These are phyloP conservation scores for Spea multiplicata DNA, from an alignment of 2,113 vertebrate species.

Conservation along the genomic window DNA sequence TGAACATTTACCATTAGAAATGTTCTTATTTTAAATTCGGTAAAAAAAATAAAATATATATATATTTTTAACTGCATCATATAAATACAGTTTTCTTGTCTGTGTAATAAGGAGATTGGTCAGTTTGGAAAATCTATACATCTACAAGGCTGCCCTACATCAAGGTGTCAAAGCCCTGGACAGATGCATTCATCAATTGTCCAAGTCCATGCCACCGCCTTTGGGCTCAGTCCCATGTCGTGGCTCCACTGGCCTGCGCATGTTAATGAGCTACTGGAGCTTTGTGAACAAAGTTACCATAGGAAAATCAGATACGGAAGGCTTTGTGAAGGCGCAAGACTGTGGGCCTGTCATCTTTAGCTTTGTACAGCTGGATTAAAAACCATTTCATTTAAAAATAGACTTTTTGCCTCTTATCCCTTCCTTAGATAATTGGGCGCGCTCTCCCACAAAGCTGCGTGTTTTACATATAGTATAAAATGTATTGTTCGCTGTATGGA, in stretches of 20 bases:
- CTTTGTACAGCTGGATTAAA: neutral
- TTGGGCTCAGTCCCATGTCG: neutral
- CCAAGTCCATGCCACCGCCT: neutral
- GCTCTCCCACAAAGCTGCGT: neutral
- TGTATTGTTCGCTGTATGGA: neutral
- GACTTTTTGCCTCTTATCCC: neutral
- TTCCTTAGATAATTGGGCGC: neutral
- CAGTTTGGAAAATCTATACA: neutral
- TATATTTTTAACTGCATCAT: neutral
- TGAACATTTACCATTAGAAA: no score
- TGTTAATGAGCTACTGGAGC: neutral
- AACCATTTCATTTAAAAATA: neutral
- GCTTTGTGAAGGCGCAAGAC: neutral
- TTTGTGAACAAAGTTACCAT: neutral
- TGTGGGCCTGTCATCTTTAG: neutral
- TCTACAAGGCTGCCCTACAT: conserved; percentile 2
- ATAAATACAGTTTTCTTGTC: neutral
- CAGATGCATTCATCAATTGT: neutral
- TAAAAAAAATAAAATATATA: no score
- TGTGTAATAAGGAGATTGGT: neutral
- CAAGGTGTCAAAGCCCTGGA: neutral
- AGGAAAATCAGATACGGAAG: neutral
- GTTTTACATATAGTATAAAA: neutral
- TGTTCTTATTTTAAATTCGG: no score
- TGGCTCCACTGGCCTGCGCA: neutral